phyloP scores from a whole-genome alignment of 1,140 invertebrate genomes.

The Venustaconcha ellipsiformis region DNA sequence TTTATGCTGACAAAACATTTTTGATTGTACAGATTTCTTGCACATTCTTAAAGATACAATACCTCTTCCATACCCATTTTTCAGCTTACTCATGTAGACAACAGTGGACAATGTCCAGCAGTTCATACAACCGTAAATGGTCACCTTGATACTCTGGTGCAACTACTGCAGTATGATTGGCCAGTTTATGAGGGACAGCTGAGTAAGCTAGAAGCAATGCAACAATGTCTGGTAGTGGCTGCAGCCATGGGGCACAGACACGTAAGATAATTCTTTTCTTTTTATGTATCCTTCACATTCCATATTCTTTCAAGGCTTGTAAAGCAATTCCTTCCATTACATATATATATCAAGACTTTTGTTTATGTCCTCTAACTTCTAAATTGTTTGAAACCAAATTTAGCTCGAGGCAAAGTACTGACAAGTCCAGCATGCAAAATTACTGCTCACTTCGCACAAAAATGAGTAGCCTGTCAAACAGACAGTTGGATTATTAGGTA shows the following conservation, averaged over 20 bases:
- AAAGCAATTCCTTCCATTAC: background rate
- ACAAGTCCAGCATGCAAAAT: no score
- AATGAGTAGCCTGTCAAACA: no score
- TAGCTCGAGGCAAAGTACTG: no score
- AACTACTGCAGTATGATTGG: slow-evolving; percentile 88
- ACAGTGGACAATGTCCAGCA: slow-evolving; percentile 86
- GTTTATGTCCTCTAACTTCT: no score
- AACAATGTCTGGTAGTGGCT: slow-evolving; percentile 90
- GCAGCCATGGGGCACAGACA: slow-evolving; percentile 87
- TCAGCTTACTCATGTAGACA: slow-evolving; percentile 76
- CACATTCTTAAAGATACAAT: background rate
- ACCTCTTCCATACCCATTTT: slow-evolving; percentile 16
- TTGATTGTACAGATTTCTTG: background rate
- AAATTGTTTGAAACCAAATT: no score
- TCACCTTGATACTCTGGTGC: slow-evolving; percentile 85
- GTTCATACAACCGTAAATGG: slow-evolving; percentile 91
- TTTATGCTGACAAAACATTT: no score
- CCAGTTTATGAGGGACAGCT: slow-evolving; percentile 71
- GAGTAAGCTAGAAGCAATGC: slow-evolving; percentile 73
- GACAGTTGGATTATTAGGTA: no score
- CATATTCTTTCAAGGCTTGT: background rate
- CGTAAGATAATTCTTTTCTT: slow-evolving; percentile 60
- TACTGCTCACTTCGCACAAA: no score
- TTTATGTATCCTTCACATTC: background rate
- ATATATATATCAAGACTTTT: no score